phyloP scores from a whole-genome alignment of 2,113 vertebrate genomes.

The Phodopus roborovskii region DNA sequence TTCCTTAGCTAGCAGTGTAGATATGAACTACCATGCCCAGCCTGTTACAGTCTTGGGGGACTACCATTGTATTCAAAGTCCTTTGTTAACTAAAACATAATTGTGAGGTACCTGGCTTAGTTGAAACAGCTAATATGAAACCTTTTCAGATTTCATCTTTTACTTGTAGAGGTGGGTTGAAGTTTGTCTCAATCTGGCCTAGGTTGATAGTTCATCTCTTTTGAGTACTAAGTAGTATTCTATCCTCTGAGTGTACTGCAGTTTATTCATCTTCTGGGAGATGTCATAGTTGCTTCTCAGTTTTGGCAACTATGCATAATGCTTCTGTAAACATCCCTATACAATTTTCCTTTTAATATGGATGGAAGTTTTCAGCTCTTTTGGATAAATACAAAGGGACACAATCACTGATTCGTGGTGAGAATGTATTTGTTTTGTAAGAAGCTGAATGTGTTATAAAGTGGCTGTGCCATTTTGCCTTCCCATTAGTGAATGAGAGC shows the following conservation, averaged over 20 bases:
- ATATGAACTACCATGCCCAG: background rate
- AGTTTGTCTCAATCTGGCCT: background rate
- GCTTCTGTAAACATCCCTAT: background rate
- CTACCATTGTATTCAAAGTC: background rate
- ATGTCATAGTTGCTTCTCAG: background rate
- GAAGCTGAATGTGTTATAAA: background rate
- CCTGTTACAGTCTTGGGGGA: background rate
- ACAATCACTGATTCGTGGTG: background rate
- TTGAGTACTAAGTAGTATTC: background rate
- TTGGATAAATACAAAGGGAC: background rate
- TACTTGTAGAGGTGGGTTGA: background rate
- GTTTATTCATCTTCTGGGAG: background rate
- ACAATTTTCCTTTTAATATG: background rate
- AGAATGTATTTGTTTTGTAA: conserved; percentile 12
- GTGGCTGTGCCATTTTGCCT: background rate
- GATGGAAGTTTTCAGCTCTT: background rate
- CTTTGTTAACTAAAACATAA: background rate
- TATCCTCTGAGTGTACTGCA: background rate
- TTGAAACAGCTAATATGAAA: background rate
- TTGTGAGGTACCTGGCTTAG: background rate
- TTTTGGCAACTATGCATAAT: background rate
- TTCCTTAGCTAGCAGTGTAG: background rate
- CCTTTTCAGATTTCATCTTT: conserved; percentile 25
- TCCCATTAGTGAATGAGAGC: background rate
- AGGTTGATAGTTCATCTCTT: conserved; percentile 22